phyloP scores from a whole-genome alignment of 1,140 invertebrate genomes.

The Xylocopa sonorina region DNA sequence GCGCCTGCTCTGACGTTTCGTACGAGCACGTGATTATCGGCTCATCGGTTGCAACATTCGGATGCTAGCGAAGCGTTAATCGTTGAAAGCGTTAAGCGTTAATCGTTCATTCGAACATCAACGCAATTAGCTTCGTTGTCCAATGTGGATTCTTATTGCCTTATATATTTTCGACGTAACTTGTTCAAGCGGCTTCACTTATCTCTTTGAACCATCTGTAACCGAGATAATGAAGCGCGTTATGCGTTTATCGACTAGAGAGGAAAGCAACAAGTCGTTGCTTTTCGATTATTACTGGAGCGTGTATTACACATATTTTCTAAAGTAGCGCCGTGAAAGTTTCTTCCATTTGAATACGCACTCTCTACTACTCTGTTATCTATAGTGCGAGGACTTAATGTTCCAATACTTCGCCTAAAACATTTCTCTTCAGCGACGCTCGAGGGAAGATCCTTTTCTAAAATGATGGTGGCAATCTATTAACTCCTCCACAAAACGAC shows the following conservation, averaged over 20 bases:
- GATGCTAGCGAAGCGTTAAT: not conserved
- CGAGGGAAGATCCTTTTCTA: no score
- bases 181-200: not conserved
- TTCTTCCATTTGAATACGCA: not conserved
- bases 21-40: conserved; percentile 1
- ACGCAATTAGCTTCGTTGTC: no score
- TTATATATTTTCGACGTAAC: no score
- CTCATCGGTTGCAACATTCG: not conserved
- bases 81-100: not conserved
- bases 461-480: not conserved
- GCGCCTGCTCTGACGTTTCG: not conserved
- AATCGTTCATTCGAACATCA: not conserved
- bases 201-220: not conserved
- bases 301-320: not conserved
- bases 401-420: not conserved
- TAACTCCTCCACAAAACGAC: not conserved
- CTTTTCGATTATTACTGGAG: not conserved
- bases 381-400: not conserved
- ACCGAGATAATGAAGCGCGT: not conserved
- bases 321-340: not conserved
- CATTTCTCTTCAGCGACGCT: not conserved
- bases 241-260: not conserved
- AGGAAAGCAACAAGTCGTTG: not conserved
- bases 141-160: no score
- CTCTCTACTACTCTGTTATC: not conserved